Evolutionary conservation across 1,140 invertebrate genomes (phyloP).

Genomic region (Musca vetustissima): DNA sequence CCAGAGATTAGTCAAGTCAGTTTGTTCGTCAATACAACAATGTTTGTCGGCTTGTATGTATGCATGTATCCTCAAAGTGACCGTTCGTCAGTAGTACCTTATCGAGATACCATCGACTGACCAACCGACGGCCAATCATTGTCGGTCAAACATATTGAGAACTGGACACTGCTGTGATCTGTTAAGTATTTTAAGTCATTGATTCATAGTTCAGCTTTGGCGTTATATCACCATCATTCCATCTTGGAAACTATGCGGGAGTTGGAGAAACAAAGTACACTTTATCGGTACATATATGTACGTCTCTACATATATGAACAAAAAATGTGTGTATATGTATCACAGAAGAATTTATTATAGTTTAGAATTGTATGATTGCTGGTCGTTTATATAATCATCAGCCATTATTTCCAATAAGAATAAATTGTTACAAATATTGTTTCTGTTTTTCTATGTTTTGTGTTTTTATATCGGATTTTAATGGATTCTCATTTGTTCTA

Average conservation of each 20-base stretch:
- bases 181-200: conserved; percentile 9
- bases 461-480: neutral
- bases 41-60: neutral
- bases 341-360: neutral
- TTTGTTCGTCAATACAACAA: neutral
- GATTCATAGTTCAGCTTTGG: neutral
- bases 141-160: neutral
- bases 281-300: neutral
- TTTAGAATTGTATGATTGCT: conserved; percentile 13
- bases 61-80: too few relatives aligned
- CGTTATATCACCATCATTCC: conserved; percentile 11
- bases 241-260: conserved; percentile 16
- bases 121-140: too few relatives aligned
- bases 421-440: conserved; percentile 20
- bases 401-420: conserved; percentile 17
- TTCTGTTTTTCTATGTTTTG: neutral
- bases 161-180: conserved; percentile 16
- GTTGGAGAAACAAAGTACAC: neutral
- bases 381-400: conserved; percentile 21
- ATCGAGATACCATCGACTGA: too few relatives aligned
- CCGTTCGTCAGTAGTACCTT: too few relatives aligned
- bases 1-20: conserved; percentile 1
- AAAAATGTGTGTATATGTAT: neutral
- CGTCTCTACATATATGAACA: neutral
- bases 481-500: too few relatives aligned